phyloP scores from a whole-genome alignment of 2,797 vertebrate species.

The Graptemys geographica region DNA sequence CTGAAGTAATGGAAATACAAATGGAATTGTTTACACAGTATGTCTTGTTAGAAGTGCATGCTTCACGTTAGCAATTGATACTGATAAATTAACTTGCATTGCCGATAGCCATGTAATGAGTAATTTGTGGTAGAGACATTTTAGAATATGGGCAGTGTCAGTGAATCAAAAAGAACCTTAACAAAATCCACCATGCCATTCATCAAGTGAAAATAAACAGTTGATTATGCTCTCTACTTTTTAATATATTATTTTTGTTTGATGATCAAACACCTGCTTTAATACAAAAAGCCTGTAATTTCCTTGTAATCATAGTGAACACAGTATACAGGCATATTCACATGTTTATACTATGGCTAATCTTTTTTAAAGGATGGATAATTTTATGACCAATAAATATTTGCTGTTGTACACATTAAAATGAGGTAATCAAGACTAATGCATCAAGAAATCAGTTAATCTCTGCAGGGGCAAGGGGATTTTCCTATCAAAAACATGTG shows the following conservation, averaged over 20 bases:
- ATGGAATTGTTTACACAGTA: neutral
- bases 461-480: neutral
- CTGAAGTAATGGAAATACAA: neutral
- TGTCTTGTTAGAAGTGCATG: conserved; percentile 37
- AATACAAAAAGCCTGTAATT: neutral
- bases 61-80: conserved; percentile 59
- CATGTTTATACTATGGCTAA: neutral
- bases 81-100: conserved; percentile 69
- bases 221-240: neutral
- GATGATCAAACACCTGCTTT: neutral
- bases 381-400: neutral
- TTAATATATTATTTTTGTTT: neutral
- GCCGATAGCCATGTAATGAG: conserved; percentile 70
- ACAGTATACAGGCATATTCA: neutral
- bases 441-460: neutral
- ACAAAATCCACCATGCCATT: no score
- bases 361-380: neutral
- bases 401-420: neutral
- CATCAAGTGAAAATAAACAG: neutral
- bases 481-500: neutral
- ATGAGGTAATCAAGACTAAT: neutral
- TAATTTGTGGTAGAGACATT: conserved; percentile 54
- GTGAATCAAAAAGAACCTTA: neutral
- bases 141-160: conserved; percentile 26
- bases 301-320: neutral